Percentiles rank a stretch among this genome's conserved stretches.
These are phyloP conservation scores for Epizoanthus scotinus DNA, from an alignment of 92 coral and sea anemone genomes.

Conservation along the genomic window DNA sequence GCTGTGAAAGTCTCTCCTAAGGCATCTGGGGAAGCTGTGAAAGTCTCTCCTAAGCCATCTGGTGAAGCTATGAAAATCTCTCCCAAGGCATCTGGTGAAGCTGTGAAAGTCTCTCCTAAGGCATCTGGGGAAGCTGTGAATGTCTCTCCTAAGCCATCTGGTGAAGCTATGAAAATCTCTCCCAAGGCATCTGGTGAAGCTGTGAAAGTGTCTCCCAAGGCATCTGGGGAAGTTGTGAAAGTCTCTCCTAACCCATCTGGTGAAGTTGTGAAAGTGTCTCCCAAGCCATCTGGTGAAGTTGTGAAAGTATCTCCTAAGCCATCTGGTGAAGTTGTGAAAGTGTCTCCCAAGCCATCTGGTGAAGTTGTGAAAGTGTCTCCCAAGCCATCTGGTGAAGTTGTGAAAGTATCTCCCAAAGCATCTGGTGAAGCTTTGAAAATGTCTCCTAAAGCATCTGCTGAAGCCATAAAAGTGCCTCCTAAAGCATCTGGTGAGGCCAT, in stretches of 20 bases:
- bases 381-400: slow-evolving; percentile 19
- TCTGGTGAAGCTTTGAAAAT: neutral
- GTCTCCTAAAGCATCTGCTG: slow-evolving; percentile 1
- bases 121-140: slow-evolving; percentile 19
- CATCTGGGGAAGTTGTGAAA: too few relatives aligned
- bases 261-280: slow-evolving; percentile 27
- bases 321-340: neutral
- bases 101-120: slow-evolving; percentile 30
- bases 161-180: slow-evolving; percentile 6
- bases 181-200: slow-evolving; percentile 20
- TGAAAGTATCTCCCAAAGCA: neutral
- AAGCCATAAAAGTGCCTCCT: neutral
- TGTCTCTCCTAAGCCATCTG: slow-evolving; percentile 32
- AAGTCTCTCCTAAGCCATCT: slow-evolving; percentile 16
- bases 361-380: slow-evolving; percentile 4
- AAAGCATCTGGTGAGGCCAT: neutral
- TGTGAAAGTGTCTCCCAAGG: slow-evolving; percentile 18
- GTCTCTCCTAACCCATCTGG: neutral
- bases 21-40: slow-evolving; percentile 28
- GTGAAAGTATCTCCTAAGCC: too few relatives aligned
- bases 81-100: slow-evolving; percentile 22
- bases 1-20: slow-evolving; percentile 21
- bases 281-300: slow-evolving; percentile 3
- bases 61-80: slow-evolving; percentile 19
- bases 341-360: slow-evolving; percentile 1